Base-by-base conservation (phyloP, 1,140 invertebrate species). In the Lucilia cuprina region DNA sequence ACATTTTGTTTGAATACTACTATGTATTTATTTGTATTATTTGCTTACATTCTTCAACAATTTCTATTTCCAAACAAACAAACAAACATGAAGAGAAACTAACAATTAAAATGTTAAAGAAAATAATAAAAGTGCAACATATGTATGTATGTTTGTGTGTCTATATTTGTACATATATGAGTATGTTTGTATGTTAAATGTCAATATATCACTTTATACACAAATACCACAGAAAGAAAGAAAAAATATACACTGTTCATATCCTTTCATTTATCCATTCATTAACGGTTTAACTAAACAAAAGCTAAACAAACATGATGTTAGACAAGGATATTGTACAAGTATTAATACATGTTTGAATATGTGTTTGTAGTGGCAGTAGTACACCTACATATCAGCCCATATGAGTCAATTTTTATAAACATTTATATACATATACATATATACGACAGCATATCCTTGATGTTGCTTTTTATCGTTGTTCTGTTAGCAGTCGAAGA, bases 241-340 rank as follows among this genome's bases (percentile, higher is more conserved):
- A 55, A 30, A n/a, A n/a, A n/a, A n/a, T n/a, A 30, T 30, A 30
- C 25, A 30, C 25, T 41, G 55, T 60, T n/a, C 14, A n/a, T 70
- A 70, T 25, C 65, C 19, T 70, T 21, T 70, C 65, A 70, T 70
- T 60, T 60, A 60, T n/a, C n/a, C 65, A 70, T 70, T 70, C 65
- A 70, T 70, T 70, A 70, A 70, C 65, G 65, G 65, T 70, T 19
- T 70, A 70, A 70, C 65, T 70, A 70, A 70, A 70, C 65, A 70
- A 70, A 70, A 70, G 65, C 65, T 70, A 70, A 70, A 70, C 19
- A 70, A 70, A 70, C 21, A 70, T n/a, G 50, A n/a, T 55, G 50
- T 55, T 41, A 41, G 41, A 41, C 41, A 41, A 41, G 41, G 41
- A 41, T 41, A 41, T 41, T 10, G 41, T 8, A 41, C 41, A 10